Base-by-base conservation (phyloP, 2,113 vertebrate genomes). In the Saccopteryx leptura region DNA sequence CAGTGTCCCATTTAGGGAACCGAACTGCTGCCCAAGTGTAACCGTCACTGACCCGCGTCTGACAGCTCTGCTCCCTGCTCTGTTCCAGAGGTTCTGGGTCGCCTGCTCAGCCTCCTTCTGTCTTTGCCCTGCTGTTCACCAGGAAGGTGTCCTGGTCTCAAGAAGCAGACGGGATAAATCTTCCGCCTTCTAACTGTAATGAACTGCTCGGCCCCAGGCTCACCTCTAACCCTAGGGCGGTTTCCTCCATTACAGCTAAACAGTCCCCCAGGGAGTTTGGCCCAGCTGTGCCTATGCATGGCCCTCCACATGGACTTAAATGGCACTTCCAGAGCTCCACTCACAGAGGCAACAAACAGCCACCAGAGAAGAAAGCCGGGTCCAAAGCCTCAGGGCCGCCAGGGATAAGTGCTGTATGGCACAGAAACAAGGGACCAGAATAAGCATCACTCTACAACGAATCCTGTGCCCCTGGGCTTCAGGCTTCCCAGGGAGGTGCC, bases 101-200 rank as follows among this genome's bases (percentile, higher is more conserved):
- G 58, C 6, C 61, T 1, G 15, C 26, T 75, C 83, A 65, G 54
- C 93, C 54, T 79, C 33, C 26, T 9, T 18, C 21, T 39, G 39
- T 63, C 89, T 88, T 39, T 85, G 71, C 33, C 48, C 78, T 7
- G 14, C 74, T 78, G 7, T 12, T 76, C 28, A 31, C 1, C 3
- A 7, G 60, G 74, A 50, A 93, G 76, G 54, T 90, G 69, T 88
- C 50, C 76, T 10, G 19, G 87, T 91, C 88, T 69, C 54, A 24
- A 88, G 90, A 86, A 95, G 69, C 90, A 74, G 56, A 60, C n/a
- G 24, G 56, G 69, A 78, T 91, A 80, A 84, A 88, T 46, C 74
- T 94, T 52, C 92, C 79, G 9, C 93, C 87, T 91, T 87, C 69
- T 91, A 54, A 93, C 79, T 83, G 46, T 86, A 95, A 90, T 95